Evolutionary conservation across 1,140 invertebrate species (phyloP).

Genomic region (Kradibia gibbosae): DNA sequence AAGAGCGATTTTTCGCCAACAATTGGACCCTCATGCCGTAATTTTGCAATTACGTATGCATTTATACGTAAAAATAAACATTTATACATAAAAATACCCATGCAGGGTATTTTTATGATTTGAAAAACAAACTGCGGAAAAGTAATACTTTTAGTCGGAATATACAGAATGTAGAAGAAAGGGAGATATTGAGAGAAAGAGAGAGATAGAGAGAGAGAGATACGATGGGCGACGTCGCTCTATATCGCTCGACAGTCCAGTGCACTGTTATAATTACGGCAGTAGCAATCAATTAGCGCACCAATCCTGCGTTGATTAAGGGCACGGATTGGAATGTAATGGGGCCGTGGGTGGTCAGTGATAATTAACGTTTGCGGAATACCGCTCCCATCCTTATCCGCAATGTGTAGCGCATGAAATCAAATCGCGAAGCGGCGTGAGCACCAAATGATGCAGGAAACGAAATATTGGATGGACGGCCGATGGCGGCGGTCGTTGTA

Average conservation of each 20-base stretch:
- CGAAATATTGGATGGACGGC: constrained; percentile 63
- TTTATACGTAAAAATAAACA: background rate
- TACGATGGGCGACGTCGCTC: constrained; percentile 11
- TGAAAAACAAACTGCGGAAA: too few relatives aligned
- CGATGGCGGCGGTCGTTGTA: constrained; percentile 44
- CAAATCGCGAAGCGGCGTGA: constrained; percentile 59
- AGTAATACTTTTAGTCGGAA: background rate
- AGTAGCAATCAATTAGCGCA: constrained; percentile 73
- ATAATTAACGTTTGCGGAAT: constrained; percentile 72
- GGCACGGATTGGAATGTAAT: constrained; percentile 73
- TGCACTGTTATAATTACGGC: constrained; percentile 73
- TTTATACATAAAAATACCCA: background rate
- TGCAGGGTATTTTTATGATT: too few relatives aligned
- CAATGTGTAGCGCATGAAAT: constrained; percentile 70
- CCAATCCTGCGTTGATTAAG: constrained; percentile 73
- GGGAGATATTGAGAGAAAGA: background rate
- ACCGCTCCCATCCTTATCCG: constrained; percentile 42
- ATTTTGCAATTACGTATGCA: too few relatives aligned
- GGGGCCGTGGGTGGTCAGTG: constrained; percentile 70
- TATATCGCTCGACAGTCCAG: constrained; percentile 67
- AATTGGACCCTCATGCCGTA: too few relatives aligned
- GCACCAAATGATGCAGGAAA: constrained; percentile 60
- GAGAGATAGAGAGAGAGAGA: background rate
- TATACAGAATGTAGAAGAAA: background rate
- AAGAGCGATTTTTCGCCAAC: too few relatives aligned